These are phyloP conservation scores for Drosophila sordidula DNA, from an alignment of 2,888 invertebrate genomes.

Conservation along the genomic window DNA sequence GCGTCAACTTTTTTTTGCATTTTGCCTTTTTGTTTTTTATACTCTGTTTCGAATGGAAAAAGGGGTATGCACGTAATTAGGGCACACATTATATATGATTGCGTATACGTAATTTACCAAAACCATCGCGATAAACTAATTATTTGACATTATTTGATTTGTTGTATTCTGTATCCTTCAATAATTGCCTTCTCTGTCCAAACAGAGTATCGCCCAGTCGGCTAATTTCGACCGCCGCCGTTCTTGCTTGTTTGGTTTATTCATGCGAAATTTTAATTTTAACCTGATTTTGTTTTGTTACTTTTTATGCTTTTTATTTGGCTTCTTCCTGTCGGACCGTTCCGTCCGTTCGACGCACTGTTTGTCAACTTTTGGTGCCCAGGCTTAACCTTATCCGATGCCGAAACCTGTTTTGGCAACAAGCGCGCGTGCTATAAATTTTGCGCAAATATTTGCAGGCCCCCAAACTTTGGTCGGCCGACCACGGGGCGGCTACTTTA, in stretches of 20 bases:
- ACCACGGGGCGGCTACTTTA: constrained; percentile 51
- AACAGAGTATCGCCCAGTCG: constrained; percentile 1
- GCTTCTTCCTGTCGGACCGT: constrained; percentile 5
- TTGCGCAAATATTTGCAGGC: constrained; percentile 69
- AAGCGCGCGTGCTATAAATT: constrained; percentile 72
- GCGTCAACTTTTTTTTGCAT: constrained; percentile 33
- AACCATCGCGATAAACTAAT: too few relatives aligned
- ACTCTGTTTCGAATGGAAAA: neutral
- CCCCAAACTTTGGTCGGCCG: constrained; percentile 16
- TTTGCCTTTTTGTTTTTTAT: constrained; percentile 8
- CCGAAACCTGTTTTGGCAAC: constrained; percentile 43
- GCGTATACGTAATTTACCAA: too few relatives aligned
- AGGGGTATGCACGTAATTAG: neutral
- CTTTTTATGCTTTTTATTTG: constrained; percentile 6
- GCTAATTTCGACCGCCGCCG: neutral
- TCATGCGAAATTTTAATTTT: constrained; percentile 70
- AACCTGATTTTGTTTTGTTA: constrained; percentile 52
- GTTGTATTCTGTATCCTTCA: too few relatives aligned
- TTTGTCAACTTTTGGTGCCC: constrained; percentile 65
- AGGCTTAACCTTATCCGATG: constrained; percentile 58
- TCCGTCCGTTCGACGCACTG: constrained; percentile 50
- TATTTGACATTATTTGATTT: too few relatives aligned
- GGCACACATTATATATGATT: too few relatives aligned
- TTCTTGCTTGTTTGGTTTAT: constrained; percentile 21
- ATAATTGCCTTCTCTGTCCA: too few relatives aligned